A percentile compares a stretch with the other conserved stretches of the same genome.
phyloP scores from a whole-genome alignment of 2,797 vertebrate genomes.

The Limnodromus scolopaceus region DNA sequence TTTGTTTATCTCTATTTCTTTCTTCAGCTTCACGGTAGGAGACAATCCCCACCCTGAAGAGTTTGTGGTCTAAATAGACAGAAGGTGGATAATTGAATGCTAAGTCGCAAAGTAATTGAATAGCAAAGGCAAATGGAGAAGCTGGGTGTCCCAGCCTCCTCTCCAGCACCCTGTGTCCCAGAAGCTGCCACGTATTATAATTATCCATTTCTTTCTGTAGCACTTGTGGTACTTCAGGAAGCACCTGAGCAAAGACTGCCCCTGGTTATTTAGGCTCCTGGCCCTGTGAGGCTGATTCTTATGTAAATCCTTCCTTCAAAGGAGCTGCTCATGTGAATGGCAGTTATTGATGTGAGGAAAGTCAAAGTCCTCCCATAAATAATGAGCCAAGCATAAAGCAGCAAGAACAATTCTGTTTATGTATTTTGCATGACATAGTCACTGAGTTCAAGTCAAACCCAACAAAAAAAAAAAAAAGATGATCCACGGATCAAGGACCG shows the following conservation, averaged over 20 bases:
- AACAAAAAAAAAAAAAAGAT: neutral
- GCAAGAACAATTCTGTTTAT: neutral
- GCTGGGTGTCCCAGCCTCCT: neutral
- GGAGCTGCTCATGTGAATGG: neutral
- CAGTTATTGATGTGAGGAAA: neutral
- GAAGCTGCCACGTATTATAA: neutral
- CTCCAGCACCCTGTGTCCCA: neutral
- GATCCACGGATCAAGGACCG: rapidly evolving
- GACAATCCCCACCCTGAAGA: neutral
- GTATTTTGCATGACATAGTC: constrained; percentile 6
- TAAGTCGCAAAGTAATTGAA: neutral
- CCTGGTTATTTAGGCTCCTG: neutral
- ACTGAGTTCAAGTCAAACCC: neutral
- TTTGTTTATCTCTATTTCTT: neutral
- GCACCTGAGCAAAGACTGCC: neutral
- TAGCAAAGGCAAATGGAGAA: neutral
- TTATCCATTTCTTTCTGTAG: neutral
- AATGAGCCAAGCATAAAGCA: neutral
- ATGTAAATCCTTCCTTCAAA: neutral
- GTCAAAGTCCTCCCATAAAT: neutral
- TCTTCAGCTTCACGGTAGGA: neutral
- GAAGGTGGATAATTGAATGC: neutral
- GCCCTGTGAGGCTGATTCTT: neutral
- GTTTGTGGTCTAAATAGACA: neutral
- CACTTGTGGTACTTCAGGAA: neutral